A percentile compares a stretch with the other conserved stretches of the same genome.
Conservation (phyloP, 1,140 invertebrate genomes). For the Atta texana region DNA sequence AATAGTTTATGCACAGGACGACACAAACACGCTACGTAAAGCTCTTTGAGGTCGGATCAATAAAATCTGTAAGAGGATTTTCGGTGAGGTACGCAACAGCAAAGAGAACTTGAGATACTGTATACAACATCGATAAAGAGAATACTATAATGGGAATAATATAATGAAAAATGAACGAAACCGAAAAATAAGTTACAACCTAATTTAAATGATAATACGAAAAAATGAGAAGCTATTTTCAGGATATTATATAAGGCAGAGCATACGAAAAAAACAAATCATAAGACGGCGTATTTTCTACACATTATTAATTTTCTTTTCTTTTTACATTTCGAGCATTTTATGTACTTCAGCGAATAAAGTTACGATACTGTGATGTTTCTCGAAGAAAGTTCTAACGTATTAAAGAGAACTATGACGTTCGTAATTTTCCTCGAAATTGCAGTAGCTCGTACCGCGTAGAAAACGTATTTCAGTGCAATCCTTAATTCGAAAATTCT, state of each 20-base stretch:
- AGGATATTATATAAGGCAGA: not conserved
- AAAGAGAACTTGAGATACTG: not conserved
- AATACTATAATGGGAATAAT: not conserved
- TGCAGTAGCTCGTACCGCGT: not conserved
- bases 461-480: slow-evolving; percentile 9
- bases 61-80: slow-evolving; percentile 59
- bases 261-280: no score
- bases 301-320: not conserved
- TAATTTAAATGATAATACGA: slow-evolving; percentile 23
- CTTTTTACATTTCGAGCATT: not conserved
- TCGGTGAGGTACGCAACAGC: slow-evolving; percentile 13
- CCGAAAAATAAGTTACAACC: not conserved
- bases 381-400: not conserved
- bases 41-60: slow-evolving; percentile 25
- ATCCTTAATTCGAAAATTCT: slow-evolving; percentile 33
- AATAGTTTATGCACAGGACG: slow-evolving; percentile 36
- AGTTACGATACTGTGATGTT: slow-evolving; percentile 9
- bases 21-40: slow-evolving; percentile 13
- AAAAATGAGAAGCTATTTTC: not conserved
- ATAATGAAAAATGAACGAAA: not conserved
- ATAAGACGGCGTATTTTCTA: not conserved
- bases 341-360: slow-evolving; percentile 3
- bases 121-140: not conserved
- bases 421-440: slow-evolving; percentile 33
- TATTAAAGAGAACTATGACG: slow-evolving; percentile 26